Evolutionary conservation across 2,888 invertebrate genomes (phyloP).

Genomic region (Anagyrus pseudococci): DNA sequence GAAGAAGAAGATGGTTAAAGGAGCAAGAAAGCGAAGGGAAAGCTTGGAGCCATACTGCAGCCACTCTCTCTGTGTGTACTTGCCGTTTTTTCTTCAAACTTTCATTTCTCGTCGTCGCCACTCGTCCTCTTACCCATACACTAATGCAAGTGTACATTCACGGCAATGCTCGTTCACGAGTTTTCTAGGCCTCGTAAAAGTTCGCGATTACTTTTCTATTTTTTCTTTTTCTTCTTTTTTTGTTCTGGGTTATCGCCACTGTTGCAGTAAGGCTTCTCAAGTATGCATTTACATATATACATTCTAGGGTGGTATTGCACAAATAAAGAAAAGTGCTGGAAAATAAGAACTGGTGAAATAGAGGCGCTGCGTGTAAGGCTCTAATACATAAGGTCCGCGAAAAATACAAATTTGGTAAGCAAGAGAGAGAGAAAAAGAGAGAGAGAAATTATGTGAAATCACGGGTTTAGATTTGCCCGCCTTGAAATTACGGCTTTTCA

Average conservation of each 20-base stretch:
- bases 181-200: conserved; percentile 5
- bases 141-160: no score
- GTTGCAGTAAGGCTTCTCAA: not conserved
- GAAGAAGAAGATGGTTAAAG: not conserved
- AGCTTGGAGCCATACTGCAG: no score
- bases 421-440: no score
- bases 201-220: conserved; percentile 30
- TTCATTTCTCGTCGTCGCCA: not conserved
- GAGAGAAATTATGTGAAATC: no score
- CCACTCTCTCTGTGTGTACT: not conserved
- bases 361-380: no score
- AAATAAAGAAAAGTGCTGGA: no score
- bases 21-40: not conserved
- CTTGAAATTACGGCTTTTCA: no score
- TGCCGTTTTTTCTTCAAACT: not conserved
- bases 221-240: conserved; percentile 3
- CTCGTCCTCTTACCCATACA: conserved; percentile 19
- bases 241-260: no score
- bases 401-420: no score
- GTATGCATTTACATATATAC: conserved; percentile 20
- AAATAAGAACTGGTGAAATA: no score
- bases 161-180: conserved; percentile 1
- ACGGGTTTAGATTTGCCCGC: no score
- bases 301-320: not conserved
- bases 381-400: no score